Conservation (phyloP, 2,113 vertebrate genomes). For the Dascyllus trimaculatus region DNA sequence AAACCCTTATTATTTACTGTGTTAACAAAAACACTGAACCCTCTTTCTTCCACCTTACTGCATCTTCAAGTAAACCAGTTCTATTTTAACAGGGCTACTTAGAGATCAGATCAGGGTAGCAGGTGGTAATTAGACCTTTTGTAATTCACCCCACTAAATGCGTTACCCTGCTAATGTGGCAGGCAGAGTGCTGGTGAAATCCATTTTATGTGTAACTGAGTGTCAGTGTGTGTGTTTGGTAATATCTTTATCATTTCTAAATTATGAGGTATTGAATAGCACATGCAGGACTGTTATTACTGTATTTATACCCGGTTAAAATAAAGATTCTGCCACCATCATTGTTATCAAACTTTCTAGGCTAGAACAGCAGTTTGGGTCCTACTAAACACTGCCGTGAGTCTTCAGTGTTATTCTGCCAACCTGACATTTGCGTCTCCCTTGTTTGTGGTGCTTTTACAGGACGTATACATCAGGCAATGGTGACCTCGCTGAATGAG, state of each 20-base stretch:
- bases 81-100: neutral
- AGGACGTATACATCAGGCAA: conserved; percentile 97
- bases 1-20: too few species aligned
- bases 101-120: conserved; percentile 1
- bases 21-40: neutral
- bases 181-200: conserved; percentile 1
- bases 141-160: neutral
- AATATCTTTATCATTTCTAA: neutral
- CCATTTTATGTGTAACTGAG: neutral
- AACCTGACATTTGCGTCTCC: conserved; percentile 17
- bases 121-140: conserved; percentile 19
- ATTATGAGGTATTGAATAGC: neutral
- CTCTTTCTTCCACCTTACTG: neutral
- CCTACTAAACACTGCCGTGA: neutral
- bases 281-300: neutral
- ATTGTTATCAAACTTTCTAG: neutral
- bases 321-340: neutral
- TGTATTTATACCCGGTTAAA: neutral
- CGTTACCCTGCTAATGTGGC: neutral
- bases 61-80: neutral
- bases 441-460: conserved; percentile 39
- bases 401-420: neutral
- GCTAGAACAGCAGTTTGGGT: neutral
- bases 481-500: conserved; percentile 97
- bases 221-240: neutral